phyloP scores from a whole-genome alignment of 2,797 vertebrate genomes.

The Hipposideros larvatus region DNA sequence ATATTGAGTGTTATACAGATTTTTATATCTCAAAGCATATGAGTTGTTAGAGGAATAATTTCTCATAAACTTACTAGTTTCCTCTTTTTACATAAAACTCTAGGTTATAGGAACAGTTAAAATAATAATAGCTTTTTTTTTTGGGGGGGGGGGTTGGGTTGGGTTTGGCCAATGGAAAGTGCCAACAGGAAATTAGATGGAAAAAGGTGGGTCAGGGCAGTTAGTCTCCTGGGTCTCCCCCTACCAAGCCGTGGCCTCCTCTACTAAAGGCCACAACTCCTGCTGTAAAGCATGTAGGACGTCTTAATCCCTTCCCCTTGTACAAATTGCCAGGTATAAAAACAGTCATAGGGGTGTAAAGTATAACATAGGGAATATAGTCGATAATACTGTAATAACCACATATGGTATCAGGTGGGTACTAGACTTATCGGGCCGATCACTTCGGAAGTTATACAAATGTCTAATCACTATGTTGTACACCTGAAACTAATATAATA shows the following conservation, averaged over 20 bases:
- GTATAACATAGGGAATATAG: no score
- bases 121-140: background rate
- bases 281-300: background rate
- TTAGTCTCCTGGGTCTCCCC: background rate
- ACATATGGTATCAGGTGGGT: no score
- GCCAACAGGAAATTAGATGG: background rate
- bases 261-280: background rate
- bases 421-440: no score
- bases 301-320: no score
- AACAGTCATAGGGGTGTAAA: no score
- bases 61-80: background rate
- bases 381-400: no score
- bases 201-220: background rate
- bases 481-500: no score
- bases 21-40: slow-evolving; percentile 32
- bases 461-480: no score
- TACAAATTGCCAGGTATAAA: no score
- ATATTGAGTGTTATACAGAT: background rate
- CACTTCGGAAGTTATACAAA: no score
- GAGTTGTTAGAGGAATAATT: background rate
- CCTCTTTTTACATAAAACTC: slow-evolving; percentile 16
- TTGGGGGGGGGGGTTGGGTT: background rate
- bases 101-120: background rate
- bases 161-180: background rate
- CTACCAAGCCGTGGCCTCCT: background rate